Evolutionary conservation across 2,113 vertebrate genomes (phyloP).

Genomic region (Pholis gunnellus): DNA sequence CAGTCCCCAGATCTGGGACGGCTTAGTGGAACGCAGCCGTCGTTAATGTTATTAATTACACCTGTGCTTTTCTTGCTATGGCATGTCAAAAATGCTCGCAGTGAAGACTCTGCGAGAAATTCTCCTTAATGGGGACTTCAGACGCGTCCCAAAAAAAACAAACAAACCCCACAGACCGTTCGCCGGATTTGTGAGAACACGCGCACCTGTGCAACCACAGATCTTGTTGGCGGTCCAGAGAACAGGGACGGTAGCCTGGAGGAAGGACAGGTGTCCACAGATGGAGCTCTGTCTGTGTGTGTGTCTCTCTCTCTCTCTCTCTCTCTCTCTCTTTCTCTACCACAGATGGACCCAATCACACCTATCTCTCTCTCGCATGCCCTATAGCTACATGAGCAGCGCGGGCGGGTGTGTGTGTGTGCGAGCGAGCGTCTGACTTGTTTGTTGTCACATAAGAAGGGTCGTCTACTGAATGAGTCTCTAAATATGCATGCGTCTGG

Average conservation of each 20-base stretch:
- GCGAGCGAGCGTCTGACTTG: conserved; percentile 37
- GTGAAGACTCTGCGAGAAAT: background rate
- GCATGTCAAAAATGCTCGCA: background rate
- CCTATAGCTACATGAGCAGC: conserved; percentile 61
- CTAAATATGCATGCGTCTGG: conserved; percentile 28
- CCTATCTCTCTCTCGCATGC: conserved; percentile 77
- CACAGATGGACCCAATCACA: conserved; percentile 82
- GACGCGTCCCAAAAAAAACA: background rate
- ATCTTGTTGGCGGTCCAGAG: conserved; percentile 72
- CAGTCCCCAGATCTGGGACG: background rate
- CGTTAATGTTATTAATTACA: conserved; percentile 6
- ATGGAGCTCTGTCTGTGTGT: conserved; percentile 57
- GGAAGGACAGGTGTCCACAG: conserved; percentile 81
- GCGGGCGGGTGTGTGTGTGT: conserved; percentile 34
- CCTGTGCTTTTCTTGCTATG: background rate
- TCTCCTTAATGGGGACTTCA: background rate
- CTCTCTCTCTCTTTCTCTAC: conserved; percentile 40
- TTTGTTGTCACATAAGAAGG: conserved; percentile 57
- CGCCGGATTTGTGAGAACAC: conserved; percentile 30
- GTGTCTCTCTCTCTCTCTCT: conserved; percentile 45
- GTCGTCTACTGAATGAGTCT: conserved; percentile 46
- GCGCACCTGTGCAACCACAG: conserved; percentile 69
- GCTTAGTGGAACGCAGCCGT: background rate
- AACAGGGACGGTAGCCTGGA: conserved; percentile 63
- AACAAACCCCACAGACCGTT: conserved; percentile 15